Conservation (phyloP, 2,888 invertebrate genomes). For the Alviniconcha strummeri region DNA sequence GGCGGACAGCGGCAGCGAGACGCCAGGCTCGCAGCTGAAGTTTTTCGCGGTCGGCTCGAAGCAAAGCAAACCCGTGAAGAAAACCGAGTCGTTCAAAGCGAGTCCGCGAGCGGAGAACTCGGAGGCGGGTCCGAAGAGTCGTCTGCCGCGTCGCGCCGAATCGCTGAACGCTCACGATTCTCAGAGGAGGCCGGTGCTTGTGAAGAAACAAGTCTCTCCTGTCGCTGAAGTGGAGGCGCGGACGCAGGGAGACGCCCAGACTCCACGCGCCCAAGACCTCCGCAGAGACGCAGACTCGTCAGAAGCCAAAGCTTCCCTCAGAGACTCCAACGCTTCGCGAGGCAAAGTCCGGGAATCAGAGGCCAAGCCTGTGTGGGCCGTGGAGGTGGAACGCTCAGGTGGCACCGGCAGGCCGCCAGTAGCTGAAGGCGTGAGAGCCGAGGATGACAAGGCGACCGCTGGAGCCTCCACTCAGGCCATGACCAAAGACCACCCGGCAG, state of each 20-base stretch:
- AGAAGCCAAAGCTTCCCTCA: no score
- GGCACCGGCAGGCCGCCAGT: not conserved
- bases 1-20: not conserved
- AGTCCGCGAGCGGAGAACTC: not conserved
- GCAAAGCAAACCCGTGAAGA: not conserved
- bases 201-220: not conserved
- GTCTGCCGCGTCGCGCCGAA: constrained; percentile 1
- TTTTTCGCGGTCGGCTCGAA: not conserved
- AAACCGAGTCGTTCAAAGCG: not conserved
- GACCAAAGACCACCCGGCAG: not conserved
- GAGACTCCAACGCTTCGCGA: no score
- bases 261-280: not conserved
- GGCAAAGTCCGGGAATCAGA: no score
- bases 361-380: not conserved
- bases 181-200: not conserved
- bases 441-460: not conserved
- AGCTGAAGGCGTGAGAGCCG: not conserved
- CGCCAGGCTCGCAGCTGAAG: not conserved
- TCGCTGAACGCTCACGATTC: constrained; percentile 16
- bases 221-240: not conserved
- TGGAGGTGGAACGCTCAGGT: not conserved
- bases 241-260: not conserved
- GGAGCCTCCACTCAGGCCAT: not conserved
- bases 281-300: no score
- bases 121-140: not conserved